Evolutionary conservation across 1,140 invertebrate genomes (phyloP), one percentile per base, ranked within the genome.

Genomic region (Coenobita brevimanus): DNA sequence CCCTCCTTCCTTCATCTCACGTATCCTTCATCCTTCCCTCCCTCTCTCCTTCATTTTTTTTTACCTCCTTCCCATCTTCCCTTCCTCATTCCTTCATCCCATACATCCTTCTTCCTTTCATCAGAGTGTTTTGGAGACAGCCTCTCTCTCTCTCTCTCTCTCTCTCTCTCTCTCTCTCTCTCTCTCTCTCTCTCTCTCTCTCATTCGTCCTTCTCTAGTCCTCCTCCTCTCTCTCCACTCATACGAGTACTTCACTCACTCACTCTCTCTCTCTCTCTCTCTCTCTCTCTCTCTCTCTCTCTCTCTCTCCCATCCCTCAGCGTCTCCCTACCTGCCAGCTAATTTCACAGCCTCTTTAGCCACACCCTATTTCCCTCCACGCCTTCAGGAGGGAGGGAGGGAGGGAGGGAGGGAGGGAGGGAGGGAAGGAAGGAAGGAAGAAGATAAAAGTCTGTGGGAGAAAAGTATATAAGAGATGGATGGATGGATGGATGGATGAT

Each of bases 151-250:
- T 71, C 67, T 71, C 67, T 71, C 67, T 71, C 67, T 71, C 67
- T 71, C 67, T 71, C 21, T 71, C 67, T 27, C 67, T 71, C 67
- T 71, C 67, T 27, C 67, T 71, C 67, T 71, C 67, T 71, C 67
- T 71, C 67, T 71, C 21, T 71, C 67, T 27, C 67, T 71, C 67
- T 71, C 67, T 27, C 67, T 71, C 67, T 71, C 30, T n/a, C 67
- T 8, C 6, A 50, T 8, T 8, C 46, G 17, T 50, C 6, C 46
- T 17, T 50, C 46, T 50, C 46, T 17, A 50, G n/a, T n/a, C n/a
- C 46, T 50, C 46, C 17, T 50, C 6, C 17, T 6, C 17, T 50
- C 6, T 50, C 6, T 50, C 46, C 17, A n/a, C n/a, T n/a, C n/a
- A 50, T 50, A 17, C 17, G 46, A 8, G 46, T 17, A 50, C 46